phyloP scores from a whole-genome alignment of 2,797 vertebrate genomes.

The Oreochromis mossambicus region DNA sequence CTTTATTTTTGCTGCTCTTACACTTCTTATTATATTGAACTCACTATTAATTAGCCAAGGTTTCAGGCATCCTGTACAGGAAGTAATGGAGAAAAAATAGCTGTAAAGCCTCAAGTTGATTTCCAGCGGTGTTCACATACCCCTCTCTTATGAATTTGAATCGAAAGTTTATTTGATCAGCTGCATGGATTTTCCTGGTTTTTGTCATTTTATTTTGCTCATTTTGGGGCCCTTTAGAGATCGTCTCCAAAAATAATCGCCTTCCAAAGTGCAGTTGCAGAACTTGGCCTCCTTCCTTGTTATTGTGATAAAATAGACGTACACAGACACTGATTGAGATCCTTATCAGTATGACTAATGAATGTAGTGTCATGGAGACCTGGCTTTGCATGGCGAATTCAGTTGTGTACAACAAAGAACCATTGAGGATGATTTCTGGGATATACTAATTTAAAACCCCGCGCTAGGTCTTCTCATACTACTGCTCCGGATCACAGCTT shows the following conservation, averaged over 20 bases:
- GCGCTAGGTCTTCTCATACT: neutral
- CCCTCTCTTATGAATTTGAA: neutral
- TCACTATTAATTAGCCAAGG: neutral
- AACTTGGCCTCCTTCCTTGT: neutral
- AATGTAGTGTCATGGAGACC: neutral
- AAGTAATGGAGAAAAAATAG: neutral
- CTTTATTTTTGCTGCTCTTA: neutral
- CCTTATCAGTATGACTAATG: neutral
- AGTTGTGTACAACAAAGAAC: neutral
- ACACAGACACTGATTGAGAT: neutral
- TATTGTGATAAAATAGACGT: neutral
- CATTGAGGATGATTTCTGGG: fast-evolving
- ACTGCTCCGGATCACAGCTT: neutral
- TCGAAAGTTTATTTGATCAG: neutral
- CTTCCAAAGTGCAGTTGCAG: neutral
- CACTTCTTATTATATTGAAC: neutral
- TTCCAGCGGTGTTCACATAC: neutral
- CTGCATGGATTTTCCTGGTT: neutral
- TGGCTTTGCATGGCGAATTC: neutral
- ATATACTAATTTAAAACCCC: neutral
- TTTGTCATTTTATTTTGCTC: neutral
- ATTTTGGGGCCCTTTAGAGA: neutral
- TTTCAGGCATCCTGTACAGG: neutral
- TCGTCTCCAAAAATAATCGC: neutral
- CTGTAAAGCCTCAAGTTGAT: neutral